Conservation (phyloP, 2,797 vertebrate species). For the Centroberyx gerrardi region DNA sequence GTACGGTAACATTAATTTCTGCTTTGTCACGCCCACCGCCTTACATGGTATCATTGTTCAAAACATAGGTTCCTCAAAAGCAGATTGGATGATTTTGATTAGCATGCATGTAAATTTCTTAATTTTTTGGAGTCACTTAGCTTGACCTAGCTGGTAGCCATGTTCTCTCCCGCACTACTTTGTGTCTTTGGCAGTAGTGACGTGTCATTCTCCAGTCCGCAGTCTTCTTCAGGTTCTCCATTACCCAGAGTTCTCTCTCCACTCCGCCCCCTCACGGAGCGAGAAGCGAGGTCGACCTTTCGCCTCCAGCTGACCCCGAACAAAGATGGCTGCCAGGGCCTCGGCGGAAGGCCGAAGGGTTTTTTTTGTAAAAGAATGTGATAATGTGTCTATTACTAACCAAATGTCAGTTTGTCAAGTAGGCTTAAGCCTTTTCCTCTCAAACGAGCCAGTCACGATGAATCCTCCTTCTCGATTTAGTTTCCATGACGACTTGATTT, state of each 20-base stretch:
- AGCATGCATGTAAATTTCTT: slow-evolving; percentile 85
- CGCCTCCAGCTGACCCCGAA: slow-evolving; percentile 56
- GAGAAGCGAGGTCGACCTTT: slow-evolving; percentile 51
- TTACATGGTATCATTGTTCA: slow-evolving; percentile 75
- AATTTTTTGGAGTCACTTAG: slow-evolving; percentile 75
- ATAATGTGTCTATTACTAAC: slow-evolving; percentile 71
- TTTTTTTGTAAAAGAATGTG: slow-evolving; percentile 72
- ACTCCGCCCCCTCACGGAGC: slow-evolving; percentile 37
- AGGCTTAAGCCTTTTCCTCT: slow-evolving; percentile 49
- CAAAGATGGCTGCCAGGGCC: slow-evolving; percentile 72
- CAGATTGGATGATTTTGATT: slow-evolving; percentile 82
- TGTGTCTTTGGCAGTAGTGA: slow-evolving; percentile 77
- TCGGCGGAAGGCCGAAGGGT: slow-evolving; percentile 66
- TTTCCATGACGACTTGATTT: slow-evolving; percentile 80
- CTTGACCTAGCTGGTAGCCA: slow-evolving; percentile 70
- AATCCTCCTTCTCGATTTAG: slow-evolving; percentile 64
- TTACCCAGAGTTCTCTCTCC: slow-evolving; percentile 68
- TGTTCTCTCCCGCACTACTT: slow-evolving; percentile 67
- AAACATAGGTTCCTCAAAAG: slow-evolving; percentile 81
- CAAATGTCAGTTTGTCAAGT: slow-evolving; percentile 65
- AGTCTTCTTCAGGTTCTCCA: slow-evolving; percentile 68
- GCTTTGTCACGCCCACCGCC: slow-evolving; percentile 69
- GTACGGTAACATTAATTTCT: slow-evolving; percentile 80
- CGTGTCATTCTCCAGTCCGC: slow-evolving; percentile 63
- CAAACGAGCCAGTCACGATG: slow-evolving; percentile 57